phyloP scores from a whole-genome alignment of 2,113 vertebrate genomes.

The Cercocebus atys region DNA sequence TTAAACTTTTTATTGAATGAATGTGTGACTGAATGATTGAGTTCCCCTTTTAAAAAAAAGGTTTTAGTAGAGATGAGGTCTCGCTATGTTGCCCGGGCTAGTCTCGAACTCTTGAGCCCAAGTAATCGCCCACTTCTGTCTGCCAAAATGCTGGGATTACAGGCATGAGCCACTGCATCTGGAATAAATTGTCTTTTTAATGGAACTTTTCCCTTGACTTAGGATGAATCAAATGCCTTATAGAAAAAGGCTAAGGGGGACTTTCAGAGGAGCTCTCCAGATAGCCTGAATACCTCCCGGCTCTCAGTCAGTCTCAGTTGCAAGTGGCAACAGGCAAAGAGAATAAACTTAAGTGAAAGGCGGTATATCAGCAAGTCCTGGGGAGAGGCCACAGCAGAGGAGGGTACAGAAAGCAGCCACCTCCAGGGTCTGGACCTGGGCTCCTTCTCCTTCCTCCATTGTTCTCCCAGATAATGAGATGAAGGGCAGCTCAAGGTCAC shows the following conservation, averaged over 20 bases:
- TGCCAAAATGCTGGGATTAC: not conserved
- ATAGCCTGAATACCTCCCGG: rapidly evolving
- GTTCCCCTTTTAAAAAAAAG: too few relatives aligned
- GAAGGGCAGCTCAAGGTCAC: not conserved
- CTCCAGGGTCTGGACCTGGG: not conserved
- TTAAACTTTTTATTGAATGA: not conserved
- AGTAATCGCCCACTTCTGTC: not conserved
- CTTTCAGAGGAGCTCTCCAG: too few relatives aligned
- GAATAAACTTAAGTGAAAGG: too few relatives aligned
- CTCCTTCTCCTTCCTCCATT: rapidly evolving
- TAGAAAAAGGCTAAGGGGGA: not conserved
- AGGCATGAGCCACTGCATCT: not conserved
- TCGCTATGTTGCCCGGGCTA: not conserved
- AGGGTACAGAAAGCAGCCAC: not conserved
- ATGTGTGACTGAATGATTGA: not conserved
- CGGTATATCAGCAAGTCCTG: not conserved
- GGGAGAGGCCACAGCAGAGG: not conserved
- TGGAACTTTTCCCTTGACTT: not conserved
- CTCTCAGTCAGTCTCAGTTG: not conserved
- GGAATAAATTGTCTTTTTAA: not conserved
- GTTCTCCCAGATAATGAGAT: rapidly evolving
- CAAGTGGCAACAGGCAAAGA: not conserved
- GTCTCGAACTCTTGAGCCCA: not conserved
- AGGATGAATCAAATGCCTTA: not conserved
- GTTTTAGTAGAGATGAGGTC: not conserved